A percentile compares a stretch with the other conserved stretches of the same genome.
These are phyloP conservation scores for Eueides isabella DNA, from an alignment of 1,140 invertebrate species.

Conservation along the genomic window DNA sequence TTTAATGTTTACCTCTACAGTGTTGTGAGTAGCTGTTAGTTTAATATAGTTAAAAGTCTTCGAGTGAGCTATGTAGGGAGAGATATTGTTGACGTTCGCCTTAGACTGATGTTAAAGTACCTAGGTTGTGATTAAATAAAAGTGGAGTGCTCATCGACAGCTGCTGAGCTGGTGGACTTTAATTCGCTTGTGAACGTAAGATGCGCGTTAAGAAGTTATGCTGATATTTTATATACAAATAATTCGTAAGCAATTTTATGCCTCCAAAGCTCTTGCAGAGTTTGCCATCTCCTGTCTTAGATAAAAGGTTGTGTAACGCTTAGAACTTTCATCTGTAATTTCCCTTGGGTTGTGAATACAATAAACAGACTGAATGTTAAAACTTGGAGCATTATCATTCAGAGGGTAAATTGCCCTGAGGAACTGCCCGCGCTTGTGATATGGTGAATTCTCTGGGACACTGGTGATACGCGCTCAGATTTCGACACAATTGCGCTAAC, in stretches of 20 bases:
- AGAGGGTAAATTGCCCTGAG: constrained; percentile 40
- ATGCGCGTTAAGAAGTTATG: constrained; percentile 68
- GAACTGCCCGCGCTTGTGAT: constrained; percentile 45
- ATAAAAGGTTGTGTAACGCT: constrained; percentile 56
- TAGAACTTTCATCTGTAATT: constrained; percentile 60
- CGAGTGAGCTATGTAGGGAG: constrained; percentile 56
- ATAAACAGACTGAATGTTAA: constrained; percentile 58
- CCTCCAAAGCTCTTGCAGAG: background rate
- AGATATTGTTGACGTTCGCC: constrained; percentile 30
- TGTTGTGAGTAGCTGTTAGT: constrained; percentile 75
- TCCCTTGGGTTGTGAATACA: constrained; percentile 73
- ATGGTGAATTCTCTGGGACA: constrained; percentile 40
- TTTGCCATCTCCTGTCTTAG: constrained; percentile 26
- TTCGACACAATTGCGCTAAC: constrained; percentile 12
- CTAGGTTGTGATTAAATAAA: constrained; percentile 73
- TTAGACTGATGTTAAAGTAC: constrained; percentile 46
- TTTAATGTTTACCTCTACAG: constrained; percentile 78
- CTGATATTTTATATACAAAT: constrained; percentile 60
- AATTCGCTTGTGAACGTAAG: constrained; percentile 67
- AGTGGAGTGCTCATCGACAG: constrained; percentile 41
- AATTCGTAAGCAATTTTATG: constrained; percentile 1
- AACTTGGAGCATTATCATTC: constrained; percentile 57
- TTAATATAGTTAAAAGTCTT: constrained; percentile 50
- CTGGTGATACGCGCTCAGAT: constrained; percentile 33
- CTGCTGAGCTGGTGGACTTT: constrained; percentile 50